Conservation (phyloP, 53 echinoderm and acorn worm species). For the Antedon mediterranea region DNA sequence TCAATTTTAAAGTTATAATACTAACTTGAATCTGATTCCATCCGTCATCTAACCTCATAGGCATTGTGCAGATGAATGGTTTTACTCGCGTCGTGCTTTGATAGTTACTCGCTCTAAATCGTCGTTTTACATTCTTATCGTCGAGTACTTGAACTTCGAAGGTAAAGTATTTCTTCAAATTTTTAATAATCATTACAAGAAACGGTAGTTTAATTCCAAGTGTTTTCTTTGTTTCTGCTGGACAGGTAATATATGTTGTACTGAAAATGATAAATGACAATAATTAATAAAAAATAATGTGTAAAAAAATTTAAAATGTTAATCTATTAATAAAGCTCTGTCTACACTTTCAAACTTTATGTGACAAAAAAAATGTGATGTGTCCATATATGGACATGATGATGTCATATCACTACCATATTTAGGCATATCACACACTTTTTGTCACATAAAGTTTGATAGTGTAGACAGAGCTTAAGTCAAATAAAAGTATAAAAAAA, state of each 20-base stretch:
- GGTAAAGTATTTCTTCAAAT: conserved; percentile 98
- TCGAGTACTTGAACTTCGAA: conserved; percentile 96
- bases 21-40: conserved; percentile 99
- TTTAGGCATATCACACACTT: too few species aligned
- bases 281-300: too few species aligned
- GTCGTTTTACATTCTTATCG: conserved; percentile 88
- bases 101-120: conserved; percentile 98
- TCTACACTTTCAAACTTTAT: too few species aligned
- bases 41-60: conserved; percentile 96
- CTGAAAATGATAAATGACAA: conserved; percentile 18
- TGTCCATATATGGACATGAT: too few species aligned
- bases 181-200: conserved; percentile 97
- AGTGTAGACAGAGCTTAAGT: too few species aligned
- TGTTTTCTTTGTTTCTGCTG: conserved; percentile 50
- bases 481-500: too few species aligned
- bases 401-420: too few species aligned
- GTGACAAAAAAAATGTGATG: too few species aligned
- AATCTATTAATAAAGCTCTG: too few species aligned
- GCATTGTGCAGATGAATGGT: conserved; percentile 99
- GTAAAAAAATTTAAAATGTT: too few species aligned
- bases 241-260: conserved; percentile 81
- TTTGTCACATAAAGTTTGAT: too few species aligned
- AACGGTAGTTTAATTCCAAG: conserved; percentile 93
- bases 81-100: conserved; percentile 98
- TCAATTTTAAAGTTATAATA: too few species aligned